Base-by-base conservation (phyloP, 2,113 vertebrate genomes). In the Pardalotus punctatus region DNA sequence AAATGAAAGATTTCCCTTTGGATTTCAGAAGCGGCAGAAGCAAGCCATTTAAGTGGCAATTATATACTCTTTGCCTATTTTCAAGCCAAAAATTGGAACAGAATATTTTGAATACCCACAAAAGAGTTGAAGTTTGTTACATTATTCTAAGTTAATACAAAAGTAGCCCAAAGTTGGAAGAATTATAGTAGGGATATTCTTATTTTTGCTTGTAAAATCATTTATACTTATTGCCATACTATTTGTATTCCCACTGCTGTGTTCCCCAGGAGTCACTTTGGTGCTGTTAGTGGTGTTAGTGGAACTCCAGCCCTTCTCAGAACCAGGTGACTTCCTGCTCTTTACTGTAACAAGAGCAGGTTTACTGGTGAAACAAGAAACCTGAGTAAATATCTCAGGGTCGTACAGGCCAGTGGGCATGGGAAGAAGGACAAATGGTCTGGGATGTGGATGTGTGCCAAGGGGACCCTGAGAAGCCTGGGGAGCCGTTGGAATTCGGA, bases 391-490 rank as follows among this genome's bases (percentile, higher is more conserved):
- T 33, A 40, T 9, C n/a, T 61, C 18, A 40, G 19, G 17, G 12
- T 57, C 4, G 1, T 29, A 40, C 1, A 1, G 24, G 29, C 33
- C n/a, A 43, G 29, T 0, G 4, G 50, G 19, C 22, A 47, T 10
- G 27, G 43, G 12, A n/a, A 50, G 66, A 80, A 72, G 25, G 23
- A 31, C 6, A 12, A 67, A 67, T 18, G 6, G 5, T 47, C 22
- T 3, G 2, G 45, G 8, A 2, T 28, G 5, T 58, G 24, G 33
- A 24, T 64, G 53, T 5, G 12, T 62, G 35, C 2, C 1, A 51
- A 51, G 31, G 13, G 11, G 22, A 15, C 20, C 16, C 8, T 47
- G 40, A 6, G 43, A 10, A 83, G 13, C 17, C 36, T 5, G 20
- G 29, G 12, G 16, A 60, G 27, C 9, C 1, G 1, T 2, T 33